Percentiles rank a stretch among this genome's conserved stretches.
These are phyloP conservation scores for Panzeria rudis DNA, from an alignment of 2,888 invertebrate species.

Conservation along the genomic window DNA sequence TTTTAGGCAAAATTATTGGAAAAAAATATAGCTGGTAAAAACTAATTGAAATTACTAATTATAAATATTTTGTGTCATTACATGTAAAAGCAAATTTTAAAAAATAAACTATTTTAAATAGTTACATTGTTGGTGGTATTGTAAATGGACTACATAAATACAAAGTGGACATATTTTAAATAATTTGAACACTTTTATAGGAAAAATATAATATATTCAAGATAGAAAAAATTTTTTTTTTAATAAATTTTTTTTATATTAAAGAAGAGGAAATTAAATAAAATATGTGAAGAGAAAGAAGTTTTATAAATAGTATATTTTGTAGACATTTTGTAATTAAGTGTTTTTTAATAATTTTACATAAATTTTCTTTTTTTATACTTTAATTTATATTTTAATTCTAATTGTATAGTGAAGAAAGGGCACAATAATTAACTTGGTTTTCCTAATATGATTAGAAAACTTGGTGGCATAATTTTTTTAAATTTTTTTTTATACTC, in stretches of 20 bases:
- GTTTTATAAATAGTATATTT: constrained; percentile 20
- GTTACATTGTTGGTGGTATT: constrained; percentile 60
- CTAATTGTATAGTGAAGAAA: constrained; percentile 66
- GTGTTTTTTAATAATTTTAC: neutral
- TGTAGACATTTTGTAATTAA: constrained; percentile 32
- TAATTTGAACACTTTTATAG: constrained; percentile 47
- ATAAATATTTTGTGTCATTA: constrained; percentile 20
- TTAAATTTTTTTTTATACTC: neutral
- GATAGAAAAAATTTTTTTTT: neutral
- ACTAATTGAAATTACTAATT: constrained; percentile 34
- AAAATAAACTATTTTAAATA: constrained; percentile 35
- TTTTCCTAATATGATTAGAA: constrained; percentile 64
- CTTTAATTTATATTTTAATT: constrained; percentile 38
- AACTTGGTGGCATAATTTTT: constrained; percentile 59
- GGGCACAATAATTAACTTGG: constrained; percentile 68
- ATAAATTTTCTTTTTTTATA: constrained; percentile 12
- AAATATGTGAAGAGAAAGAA: constrained; percentile 6
- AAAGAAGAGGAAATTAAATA: constrained; percentile 18
- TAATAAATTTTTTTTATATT: neutral
- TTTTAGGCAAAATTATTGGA: neutral
- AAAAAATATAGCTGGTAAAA: constrained; percentile 24
- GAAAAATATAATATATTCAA: constrained; percentile 31
- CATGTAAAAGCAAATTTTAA: neutral
- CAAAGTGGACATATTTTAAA: constrained; percentile 52
- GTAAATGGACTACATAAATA: constrained; percentile 59